Evolutionary conservation across 2,113 vertebrate species (phyloP).

Genomic region (Tangachromis dhanisi): DNA sequence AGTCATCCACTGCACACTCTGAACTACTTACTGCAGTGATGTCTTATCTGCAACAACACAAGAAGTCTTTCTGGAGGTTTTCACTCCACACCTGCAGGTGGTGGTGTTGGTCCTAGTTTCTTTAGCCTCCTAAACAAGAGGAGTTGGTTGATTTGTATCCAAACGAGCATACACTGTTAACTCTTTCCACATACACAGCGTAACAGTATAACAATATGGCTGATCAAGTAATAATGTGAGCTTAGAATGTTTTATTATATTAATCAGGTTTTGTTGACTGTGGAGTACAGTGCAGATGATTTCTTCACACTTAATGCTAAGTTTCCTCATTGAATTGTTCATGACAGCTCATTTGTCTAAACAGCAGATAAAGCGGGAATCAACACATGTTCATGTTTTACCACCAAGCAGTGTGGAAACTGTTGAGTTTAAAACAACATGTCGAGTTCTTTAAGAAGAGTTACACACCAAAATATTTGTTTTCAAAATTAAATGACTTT

Average conservation of each 20-base stretch:
- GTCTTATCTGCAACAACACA: not conserved
- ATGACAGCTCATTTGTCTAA: not conserved
- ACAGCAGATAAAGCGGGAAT: not conserved
- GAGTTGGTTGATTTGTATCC: not conserved
- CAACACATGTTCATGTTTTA: not conserved
- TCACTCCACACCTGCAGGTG: not conserved
- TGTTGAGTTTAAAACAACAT: not conserved
- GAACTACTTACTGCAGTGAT: not conserved
- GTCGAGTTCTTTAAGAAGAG: not conserved
- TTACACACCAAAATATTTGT: not conserved
- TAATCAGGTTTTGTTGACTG: not conserved
- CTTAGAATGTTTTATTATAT: not conserved
- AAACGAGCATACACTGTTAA: not conserved
- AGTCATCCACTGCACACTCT: not conserved
- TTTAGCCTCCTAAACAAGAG: rapidly evolving
- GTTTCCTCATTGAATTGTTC: not conserved
- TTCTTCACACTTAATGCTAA: not conserved
- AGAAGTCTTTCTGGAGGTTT: not conserved
- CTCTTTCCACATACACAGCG: rapidly evolving
- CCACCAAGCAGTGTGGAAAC: not conserved
- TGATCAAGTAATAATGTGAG: not conserved
- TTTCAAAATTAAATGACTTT: not conserved
- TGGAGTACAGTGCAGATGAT: not conserved
- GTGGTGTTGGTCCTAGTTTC: not conserved
- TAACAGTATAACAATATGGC: not conserved